These are phyloP conservation scores for Strix uralensis DNA, from an alignment of 2,113 vertebrate species.

Conservation along the genomic window DNA sequence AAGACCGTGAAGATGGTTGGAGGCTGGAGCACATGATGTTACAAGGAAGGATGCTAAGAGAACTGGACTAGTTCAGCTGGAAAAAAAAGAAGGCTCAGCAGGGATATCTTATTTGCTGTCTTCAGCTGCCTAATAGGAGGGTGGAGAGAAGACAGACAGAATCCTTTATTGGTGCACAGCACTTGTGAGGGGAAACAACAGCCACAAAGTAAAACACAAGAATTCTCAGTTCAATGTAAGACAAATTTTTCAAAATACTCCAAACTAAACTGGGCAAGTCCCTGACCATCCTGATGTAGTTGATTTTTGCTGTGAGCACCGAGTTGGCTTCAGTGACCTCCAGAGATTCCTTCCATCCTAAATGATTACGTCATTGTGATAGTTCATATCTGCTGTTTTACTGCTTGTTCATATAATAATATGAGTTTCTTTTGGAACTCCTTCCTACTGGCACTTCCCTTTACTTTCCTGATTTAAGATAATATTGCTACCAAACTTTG, in stretches of 20 bases:
- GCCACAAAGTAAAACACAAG: not conserved
- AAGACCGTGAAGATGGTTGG: not conserved
- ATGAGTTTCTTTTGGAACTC: not conserved
- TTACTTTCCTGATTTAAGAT: not conserved
- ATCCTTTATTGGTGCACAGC: not conserved
- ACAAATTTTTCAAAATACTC: not conserved
- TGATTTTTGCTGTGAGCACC: not conserved
- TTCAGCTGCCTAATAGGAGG: not conserved
- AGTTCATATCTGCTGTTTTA: not conserved
- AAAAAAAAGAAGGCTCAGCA: not conserved
- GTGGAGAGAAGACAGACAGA: not conserved
- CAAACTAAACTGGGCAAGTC: not conserved
- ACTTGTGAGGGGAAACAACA: not conserved
- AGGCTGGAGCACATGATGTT: not conserved
- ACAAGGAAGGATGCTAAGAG: not conserved
- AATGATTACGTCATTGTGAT: not conserved
- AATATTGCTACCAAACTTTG: not conserved
- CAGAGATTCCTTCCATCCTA: not conserved
- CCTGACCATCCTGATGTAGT: not conserved
- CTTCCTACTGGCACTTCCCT: not conserved
- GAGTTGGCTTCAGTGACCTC: not conserved
- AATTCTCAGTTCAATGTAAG: not conserved
- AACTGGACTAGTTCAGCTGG: not conserved
- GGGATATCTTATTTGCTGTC: not conserved
- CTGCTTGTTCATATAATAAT: not conserved